Percentiles rank a stretch among this genome's conserved stretches.
phyloP scores from a whole-genome alignment of 2,888 invertebrate species.

The Entomobrya proxima region DNA sequence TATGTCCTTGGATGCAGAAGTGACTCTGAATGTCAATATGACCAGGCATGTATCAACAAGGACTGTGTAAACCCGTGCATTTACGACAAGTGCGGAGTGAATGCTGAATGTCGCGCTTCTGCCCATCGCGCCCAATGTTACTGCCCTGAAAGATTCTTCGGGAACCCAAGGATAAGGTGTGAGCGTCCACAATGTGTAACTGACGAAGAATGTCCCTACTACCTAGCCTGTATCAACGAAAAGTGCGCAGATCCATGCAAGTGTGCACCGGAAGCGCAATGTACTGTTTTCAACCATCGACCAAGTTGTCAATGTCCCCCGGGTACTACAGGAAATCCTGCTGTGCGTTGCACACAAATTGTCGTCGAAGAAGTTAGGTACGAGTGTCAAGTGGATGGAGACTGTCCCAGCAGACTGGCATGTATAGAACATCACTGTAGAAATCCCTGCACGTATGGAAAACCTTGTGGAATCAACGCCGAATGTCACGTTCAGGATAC shows the following conservation, averaged over 20 bases:
- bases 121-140: constrained; percentile 88
- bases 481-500: constrained; percentile 91
- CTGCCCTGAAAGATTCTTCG: constrained; percentile 86
- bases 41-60: constrained; percentile 88
- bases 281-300: constrained; percentile 86
- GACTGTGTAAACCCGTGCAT: constrained; percentile 88
- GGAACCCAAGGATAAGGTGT: constrained; percentile 88
- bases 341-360: constrained; percentile 83
- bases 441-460: constrained; percentile 83
- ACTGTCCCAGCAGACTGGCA: constrained; percentile 86
- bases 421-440: constrained; percentile 88
- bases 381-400: constrained; percentile 77
- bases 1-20: constrained; percentile 87
- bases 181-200: constrained; percentile 86
- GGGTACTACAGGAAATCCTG: constrained; percentile 88
- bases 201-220: constrained; percentile 87
- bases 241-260: constrained; percentile 90
- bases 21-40: constrained; percentile 89
- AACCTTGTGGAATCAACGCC: constrained; percentile 80
- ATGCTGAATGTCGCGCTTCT: constrained; percentile 86
- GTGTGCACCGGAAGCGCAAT: constrained; percentile 87
- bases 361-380: constrained; percentile 61
- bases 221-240: constrained; percentile 87
- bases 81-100: constrained; percentile 87
- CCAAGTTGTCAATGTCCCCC: constrained; percentile 89